Evolutionary conservation across 2,113 vertebrate species (phyloP).

Genomic region (Rostratula benghalensis): DNA sequence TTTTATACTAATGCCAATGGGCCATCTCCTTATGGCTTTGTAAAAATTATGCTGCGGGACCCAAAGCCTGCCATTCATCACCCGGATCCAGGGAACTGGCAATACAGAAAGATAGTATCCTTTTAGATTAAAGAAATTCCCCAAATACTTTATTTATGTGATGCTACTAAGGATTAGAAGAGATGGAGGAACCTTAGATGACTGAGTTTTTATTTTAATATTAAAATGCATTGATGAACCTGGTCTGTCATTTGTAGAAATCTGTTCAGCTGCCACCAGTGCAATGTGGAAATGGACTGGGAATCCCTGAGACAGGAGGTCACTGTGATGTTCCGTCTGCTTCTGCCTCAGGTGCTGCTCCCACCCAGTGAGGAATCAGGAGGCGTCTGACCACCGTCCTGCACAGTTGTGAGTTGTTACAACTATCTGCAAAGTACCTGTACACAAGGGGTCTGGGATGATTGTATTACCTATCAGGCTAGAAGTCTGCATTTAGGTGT

Average conservation of each 20-base stretch:
- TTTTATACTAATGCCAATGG: neutral
- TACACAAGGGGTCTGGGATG: neutral
- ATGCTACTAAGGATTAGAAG: neutral
- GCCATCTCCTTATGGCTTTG: neutral
- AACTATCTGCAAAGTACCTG: neutral
- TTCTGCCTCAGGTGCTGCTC: neutral
- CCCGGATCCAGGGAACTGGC: neutral
- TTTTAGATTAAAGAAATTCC: neutral
- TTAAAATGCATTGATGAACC: neutral
- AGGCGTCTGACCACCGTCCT: neutral
- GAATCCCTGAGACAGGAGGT: neutral
- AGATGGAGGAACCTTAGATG: neutral
- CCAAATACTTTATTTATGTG: neutral
- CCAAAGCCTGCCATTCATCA: neutral
- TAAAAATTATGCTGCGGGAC: neutral
- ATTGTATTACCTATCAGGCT: neutral
- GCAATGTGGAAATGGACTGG: neutral
- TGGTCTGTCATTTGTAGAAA: neutral
- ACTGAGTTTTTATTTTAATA: neutral
- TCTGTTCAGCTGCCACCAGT: neutral
- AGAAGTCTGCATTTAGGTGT: neutral
- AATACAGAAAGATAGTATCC: neutral
- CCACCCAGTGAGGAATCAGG: neutral
- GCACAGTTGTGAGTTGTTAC: neutral
- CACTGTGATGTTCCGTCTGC: neutral